Evolutionary conservation across 2,797 vertebrate species (phyloP), one percentile per base, ranked within the genome.

Genomic region (Leptoclinus maculatus): DNA sequence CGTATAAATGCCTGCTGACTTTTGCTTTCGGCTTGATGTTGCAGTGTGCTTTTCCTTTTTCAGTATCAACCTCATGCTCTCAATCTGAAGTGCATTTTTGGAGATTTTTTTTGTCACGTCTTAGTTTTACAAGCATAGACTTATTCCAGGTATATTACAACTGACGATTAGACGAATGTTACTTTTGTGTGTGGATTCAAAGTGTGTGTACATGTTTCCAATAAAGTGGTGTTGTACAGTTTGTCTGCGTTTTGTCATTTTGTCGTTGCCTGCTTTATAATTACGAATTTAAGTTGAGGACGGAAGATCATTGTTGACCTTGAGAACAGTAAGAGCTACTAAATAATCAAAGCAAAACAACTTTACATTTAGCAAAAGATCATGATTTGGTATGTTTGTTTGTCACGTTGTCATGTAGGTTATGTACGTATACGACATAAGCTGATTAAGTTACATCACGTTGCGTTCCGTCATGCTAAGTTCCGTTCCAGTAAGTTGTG

Each of bases 141-240:
- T 3, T 53, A 25, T 71, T 59, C 5, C 23, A 4, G 68, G 39
- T 72, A 19, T 56, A 14, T 64, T 58, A 25, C 38, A 32, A 57
- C 49, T 75, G 59, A 63, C 66, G 21, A 63, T 51, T 25, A 14
- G 57, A 66, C 73, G 13, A 56, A 79, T 81, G 79, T 78, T 77
- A 34, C 49, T 36, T 76, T 64, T 78, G 38, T 71, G 25, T 51
- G 54, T 78, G 60, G 65, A 54, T 74, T 78, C 47, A 23, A 68
- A 59, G 56, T 77, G 67, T 82, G 59, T 66, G 51, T 64, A 39
- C 13, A 10, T 82, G 79, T 74, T 88, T 82, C 72, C 78, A 92
- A 85, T 91, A 92, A 91, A 91, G 59, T 53, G 36, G 19, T 84
- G 82, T 57, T 87, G 71, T 85, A 81, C 64, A 87, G 76, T 71